Conservation (phyloP, 2,113 vertebrate species). For the Cygnus atratus region DNA sequence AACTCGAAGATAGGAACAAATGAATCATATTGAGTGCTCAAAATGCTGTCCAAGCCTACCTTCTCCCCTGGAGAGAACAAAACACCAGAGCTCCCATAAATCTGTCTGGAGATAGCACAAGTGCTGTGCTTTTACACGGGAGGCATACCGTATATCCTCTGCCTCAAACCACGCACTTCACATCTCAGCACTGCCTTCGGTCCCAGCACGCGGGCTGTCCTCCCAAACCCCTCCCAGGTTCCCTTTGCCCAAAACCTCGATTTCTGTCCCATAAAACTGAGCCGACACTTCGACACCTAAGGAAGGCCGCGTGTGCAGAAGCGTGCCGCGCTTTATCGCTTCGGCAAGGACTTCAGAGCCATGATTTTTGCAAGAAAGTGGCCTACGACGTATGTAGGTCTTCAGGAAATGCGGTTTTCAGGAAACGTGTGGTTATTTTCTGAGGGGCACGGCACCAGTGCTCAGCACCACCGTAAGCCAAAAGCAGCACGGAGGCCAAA, state of each 20-base stretch:
- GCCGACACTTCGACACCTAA: rapidly evolving
- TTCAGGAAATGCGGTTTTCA: not conserved
- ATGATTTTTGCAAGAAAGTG: not conserved
- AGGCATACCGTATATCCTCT: rapidly evolving
- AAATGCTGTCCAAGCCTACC: not conserved
- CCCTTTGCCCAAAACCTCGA: not conserved
- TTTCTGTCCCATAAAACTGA: not conserved
- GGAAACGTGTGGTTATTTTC: not conserved
- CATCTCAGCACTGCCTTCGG: not conserved
- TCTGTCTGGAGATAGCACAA: not conserved
- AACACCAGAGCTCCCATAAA: not conserved
- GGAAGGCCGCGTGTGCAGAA: not conserved
- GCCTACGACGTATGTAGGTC: not conserved
- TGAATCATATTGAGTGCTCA: not conserved
- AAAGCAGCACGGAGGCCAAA: not conserved
- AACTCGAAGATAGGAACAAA: not conserved
- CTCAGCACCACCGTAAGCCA: not conserved
- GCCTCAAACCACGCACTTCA: not conserved
- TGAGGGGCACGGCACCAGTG: not conserved
- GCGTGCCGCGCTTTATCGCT: rapidly evolving
- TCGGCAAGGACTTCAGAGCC: not conserved
- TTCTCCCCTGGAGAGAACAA: not conserved
- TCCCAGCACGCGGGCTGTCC: not conserved
- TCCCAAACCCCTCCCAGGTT: not conserved
- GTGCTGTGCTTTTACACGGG: not conserved